Base-by-base conservation (phyloP, 2,888 invertebrate genomes). In the Lithosia quadra region DNA sequence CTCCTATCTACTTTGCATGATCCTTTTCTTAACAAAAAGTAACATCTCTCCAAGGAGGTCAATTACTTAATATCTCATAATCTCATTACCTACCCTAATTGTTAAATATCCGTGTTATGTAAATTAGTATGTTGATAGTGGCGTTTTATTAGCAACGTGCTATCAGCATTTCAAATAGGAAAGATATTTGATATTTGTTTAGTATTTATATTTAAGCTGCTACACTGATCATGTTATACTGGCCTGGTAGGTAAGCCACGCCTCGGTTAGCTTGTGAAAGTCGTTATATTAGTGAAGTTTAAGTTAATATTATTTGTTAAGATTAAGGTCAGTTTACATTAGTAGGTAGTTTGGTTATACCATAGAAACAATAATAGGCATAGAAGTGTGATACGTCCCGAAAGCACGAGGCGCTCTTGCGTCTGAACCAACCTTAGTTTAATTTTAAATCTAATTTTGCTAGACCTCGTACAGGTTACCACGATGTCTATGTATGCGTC, bases 111-210 rank as follows among this genome's bases (percentile, higher is more conserved):
- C 43, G 59, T 65, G 65, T 60, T 24, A 66, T 63, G 65, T 69
- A 58, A 62, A 66, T 70, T 67, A 58, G 64, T 73, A 49, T 67
- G 67, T 18, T 60, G 59, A 71, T 73, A 62, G 62, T 34, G 18
- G 11, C 34, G 43, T 34, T 68, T 43, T 56, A 57, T 21, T 55
- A 67, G 18, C 43, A 36, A n/a, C 10, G 18, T 15, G 33, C n/a
- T 33, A 33, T 43, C 49, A 11, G 13, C n/a, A 18, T 63, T 53
- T 53, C 63, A 63, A 63, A 33, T 49, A 53, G 28, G 8, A 63
- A n/a, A 49, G 49, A n/a, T 62, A 61, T 53, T 53, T 63, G 13
- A 53, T 53, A 49, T 49, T 49, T 49, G n/a, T 49, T 49, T n/a
- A 49, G 49, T 49, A 9, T n/a, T 49, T 49, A 43, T 49, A 10